A percentile compares a stretch with the other conserved stretches of the same genome.
Evolutionary conservation across 2,797 vertebrate genomes (phyloP).

Genomic region (Helarctos malayanus): DNA sequence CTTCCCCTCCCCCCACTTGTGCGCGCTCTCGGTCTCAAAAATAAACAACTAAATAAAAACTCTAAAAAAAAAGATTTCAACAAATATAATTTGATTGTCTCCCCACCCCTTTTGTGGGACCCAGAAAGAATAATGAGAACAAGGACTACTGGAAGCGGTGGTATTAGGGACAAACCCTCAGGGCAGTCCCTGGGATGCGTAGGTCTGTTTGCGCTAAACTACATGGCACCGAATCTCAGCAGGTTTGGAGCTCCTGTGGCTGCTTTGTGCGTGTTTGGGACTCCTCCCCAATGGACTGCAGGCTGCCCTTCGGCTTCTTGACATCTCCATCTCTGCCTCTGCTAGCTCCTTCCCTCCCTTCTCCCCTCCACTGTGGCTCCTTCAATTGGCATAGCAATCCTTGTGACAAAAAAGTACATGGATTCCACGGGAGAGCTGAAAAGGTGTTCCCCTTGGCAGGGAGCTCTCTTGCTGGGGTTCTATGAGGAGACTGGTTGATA

Average conservation of each 20-base stretch:
- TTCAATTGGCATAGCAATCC: neutral
- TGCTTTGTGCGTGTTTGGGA: neutral
- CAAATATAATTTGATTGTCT: neutral
- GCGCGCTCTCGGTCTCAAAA: too few species aligned
- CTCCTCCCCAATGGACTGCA: too few species aligned
- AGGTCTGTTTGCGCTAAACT: neutral
- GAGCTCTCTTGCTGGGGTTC: accelerated
- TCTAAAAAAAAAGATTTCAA: neutral
- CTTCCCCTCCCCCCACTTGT: too few species aligned
- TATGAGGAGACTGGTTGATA: neutral
- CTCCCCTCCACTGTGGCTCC: neutral
- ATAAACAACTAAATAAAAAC: neutral
- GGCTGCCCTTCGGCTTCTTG: neutral
- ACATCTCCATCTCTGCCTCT: neutral
- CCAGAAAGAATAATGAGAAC: neutral
- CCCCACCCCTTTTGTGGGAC: neutral
- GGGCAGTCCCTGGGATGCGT: neutral
- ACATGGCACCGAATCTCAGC: neutral
- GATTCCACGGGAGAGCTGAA: neutral
- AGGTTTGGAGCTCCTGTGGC: neutral
- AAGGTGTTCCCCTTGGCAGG: neutral
- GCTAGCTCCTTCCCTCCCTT: neutral
- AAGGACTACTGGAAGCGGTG: neutral
- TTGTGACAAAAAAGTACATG: neutral
- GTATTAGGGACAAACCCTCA: neutral